A percentile compares a stretch with the other conserved stretches of the same genome.
Evolutionary conservation across 2,888 invertebrate genomes (phyloP).

Genomic region (Chelonus formosanus): DNA sequence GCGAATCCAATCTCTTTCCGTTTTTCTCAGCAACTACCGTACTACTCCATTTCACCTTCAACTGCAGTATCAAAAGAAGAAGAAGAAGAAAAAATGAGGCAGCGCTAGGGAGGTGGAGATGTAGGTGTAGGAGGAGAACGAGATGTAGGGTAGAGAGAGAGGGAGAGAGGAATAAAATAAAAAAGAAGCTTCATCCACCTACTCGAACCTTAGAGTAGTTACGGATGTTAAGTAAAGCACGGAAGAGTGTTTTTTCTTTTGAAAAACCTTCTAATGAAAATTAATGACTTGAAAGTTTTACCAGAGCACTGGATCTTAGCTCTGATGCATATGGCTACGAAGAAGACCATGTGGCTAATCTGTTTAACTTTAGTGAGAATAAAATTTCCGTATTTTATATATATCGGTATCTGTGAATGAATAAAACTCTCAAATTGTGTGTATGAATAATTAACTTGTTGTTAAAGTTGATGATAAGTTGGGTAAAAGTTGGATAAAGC

Average conservation of each 20-base stretch:
- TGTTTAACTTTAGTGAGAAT: slow-evolving; percentile 15
- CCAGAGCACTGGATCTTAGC: slow-evolving; percentile 38
- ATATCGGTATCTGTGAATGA: slow-evolving; percentile 6
- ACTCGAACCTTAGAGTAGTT: slow-evolving; percentile 36
- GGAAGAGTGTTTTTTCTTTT: slow-evolving; percentile 43
- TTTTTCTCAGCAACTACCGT: slow-evolving; percentile 28
- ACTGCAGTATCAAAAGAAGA: slow-evolving; percentile 10
- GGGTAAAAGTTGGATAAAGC: too few relatives aligned
- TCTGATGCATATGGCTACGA: slow-evolving; percentile 35
- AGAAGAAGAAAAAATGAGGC: slow-evolving; percentile 11
- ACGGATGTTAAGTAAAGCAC: slow-evolving; percentile 29
- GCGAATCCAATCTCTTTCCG: slow-evolving; percentile 34
- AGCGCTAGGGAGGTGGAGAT: slow-evolving; percentile 1
- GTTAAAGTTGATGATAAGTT: too few relatives aligned
- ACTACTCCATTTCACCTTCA: slow-evolving; percentile 31
- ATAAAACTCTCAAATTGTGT: not conserved
- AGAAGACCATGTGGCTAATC: slow-evolving; percentile 32
- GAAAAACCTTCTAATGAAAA: slow-evolving; percentile 59
- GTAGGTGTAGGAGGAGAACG: not conserved
- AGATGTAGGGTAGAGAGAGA: slow-evolving; percentile 21
- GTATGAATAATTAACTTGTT: slow-evolving; percentile 4
- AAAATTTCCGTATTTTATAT: slow-evolving; percentile 16
- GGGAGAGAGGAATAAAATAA: slow-evolving; percentile 24
- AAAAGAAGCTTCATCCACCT: slow-evolving; percentile 15
- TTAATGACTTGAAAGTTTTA: slow-evolving; percentile 57